Evolutionary conservation across 2,797 vertebrate genomes (phyloP), one percentile per base, ranked within the genome.

Genomic region (Furcifer pardalis): DNA sequence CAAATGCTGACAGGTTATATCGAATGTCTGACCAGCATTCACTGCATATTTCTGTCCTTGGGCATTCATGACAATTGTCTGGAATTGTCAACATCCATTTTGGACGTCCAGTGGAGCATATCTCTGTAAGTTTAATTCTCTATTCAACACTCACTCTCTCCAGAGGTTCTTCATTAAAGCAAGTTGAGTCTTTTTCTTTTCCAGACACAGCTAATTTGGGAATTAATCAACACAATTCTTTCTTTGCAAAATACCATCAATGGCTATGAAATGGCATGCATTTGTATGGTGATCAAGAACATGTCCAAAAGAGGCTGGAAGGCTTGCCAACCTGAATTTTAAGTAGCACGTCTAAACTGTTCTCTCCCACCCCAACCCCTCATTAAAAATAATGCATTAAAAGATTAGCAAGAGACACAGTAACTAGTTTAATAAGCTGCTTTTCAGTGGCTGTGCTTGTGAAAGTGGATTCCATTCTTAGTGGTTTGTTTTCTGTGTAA

Each of bases 311-410:
- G 56, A 91, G 77, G 60, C 32, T 63, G 88, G 85, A 23, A 71
- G 83, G 32, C 60, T 90, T 84, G 90, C 79, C 78, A 87, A 79
- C 87, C 89, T 83, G 85, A 92, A 94, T 94, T 92, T 91, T 88
- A 93, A 93, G 62, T 89, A 76, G 65, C 90, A 35, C 78, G 91
- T 89, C 73, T 90, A 81, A 91, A 87, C n/a, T 74, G 27, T 86
- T 77, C 86, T 90, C 89, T 2, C 25, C 86, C 81, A n/a, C 46
- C 78, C 23, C 88, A 84, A 90, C 85, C 32, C 90, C 88, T 85
- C 27, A 76, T 86, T 88, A 68, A 86, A 91, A 91, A 81, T 5
- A 42, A 49, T 73, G 23, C 79, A 46, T 88, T 90, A 92, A 86
- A 87, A 73, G 86, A 93, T 71, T 86, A 81, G 84, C 79, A 75